Conservation (phyloP, 2,797 vertebrate species). For the Premnoplex brunnescens region DNA sequence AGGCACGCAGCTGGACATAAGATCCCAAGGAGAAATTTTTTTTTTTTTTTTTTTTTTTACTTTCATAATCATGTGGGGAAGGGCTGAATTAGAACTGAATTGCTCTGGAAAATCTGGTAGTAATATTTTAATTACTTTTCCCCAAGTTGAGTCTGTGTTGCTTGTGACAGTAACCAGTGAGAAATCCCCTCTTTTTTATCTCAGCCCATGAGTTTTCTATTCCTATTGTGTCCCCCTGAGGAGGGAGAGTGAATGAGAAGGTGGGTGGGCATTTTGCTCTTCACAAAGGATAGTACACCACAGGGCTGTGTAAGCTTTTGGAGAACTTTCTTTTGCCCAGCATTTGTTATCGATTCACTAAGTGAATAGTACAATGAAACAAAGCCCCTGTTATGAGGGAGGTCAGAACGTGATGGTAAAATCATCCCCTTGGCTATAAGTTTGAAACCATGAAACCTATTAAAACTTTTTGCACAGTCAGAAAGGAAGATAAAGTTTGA, state of each 20-base stretch:
- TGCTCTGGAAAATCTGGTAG: not conserved
- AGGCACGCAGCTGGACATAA: not conserved
- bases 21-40: not conserved
- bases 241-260: not conserved
- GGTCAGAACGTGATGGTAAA: not conserved
- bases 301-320: not conserved
- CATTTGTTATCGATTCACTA: not conserved
- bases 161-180: not conserved
- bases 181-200: not conserved
- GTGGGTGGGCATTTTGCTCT: not conserved
- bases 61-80: not conserved
- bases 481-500: constrained; percentile 1
- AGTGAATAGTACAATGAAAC: not conserved
- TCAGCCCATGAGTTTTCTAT: not conserved
- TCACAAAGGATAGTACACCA: not conserved
- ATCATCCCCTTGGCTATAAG: not conserved
- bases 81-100: not conserved
- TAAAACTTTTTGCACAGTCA: not conserved
- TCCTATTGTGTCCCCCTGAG: not conserved
- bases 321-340: not conserved
- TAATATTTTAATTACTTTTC: not conserved
- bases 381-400: not conserved
- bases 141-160: not conserved
- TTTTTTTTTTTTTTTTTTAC: not conserved
- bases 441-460: not conserved